Percentiles rank a stretch among this genome's conserved stretches.
Evolutionary conservation across 2,888 invertebrate genomes (phyloP).

Genomic region (Fragum sueziense): DNA sequence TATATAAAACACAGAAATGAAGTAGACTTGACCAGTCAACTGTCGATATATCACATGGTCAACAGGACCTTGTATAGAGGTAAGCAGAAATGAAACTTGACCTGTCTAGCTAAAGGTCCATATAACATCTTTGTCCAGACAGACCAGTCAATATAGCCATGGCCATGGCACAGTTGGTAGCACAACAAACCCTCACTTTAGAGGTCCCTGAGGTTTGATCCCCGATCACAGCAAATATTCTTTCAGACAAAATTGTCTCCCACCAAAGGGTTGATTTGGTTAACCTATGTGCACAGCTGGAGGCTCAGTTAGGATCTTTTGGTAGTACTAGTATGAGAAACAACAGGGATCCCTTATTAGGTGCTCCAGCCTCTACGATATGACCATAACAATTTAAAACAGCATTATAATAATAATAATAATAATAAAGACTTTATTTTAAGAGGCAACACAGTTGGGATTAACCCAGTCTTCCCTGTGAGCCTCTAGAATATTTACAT

Average conservation of each 20-base stretch:
- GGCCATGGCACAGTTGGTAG: too few species aligned
- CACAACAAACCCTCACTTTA: too few species aligned
- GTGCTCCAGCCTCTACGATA: too few species aligned
- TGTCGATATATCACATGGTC: neutral
- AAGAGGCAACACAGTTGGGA: too few species aligned
- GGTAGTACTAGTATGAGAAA: too few species aligned
- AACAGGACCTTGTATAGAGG: slow-evolving; percentile 14
- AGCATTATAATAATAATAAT: too few species aligned
- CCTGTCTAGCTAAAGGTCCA: neutral
- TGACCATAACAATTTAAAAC: too few species aligned
- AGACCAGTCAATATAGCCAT: neutral
- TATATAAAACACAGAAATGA: slow-evolving; percentile 8
- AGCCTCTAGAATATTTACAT: neutral
- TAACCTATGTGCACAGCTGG: neutral
- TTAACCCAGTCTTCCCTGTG: neutral
- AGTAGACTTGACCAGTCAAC: neutral
- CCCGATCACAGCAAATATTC: neutral
- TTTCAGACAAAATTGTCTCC: neutral
- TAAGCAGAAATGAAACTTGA: too few species aligned
- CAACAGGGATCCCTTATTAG: too few species aligned
- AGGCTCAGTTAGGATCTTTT: too few species aligned
- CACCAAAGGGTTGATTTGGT: neutral
- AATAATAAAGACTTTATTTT: too few species aligned
- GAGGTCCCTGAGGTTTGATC: too few species aligned
- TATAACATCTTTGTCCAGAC: neutral